These are phyloP conservation scores for Eilema caniola DNA, from an alignment of 2,888 invertebrate genomes.

Conservation along the genomic window DNA sequence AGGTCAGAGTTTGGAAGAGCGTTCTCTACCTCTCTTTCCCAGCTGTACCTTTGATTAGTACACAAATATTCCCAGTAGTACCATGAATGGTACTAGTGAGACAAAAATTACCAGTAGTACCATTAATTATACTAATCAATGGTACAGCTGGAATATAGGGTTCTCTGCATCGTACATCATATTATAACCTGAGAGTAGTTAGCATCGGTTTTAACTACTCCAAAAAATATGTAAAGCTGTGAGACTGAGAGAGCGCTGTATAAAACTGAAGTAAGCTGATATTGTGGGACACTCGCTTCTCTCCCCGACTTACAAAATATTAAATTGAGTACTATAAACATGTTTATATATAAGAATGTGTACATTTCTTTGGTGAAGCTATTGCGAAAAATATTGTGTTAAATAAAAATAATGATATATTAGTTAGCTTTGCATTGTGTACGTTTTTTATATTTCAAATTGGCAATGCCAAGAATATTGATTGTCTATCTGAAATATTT, in stretches of 20 bases:
- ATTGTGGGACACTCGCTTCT: not conserved
- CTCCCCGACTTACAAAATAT: not conserved
- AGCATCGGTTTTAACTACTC: no score
- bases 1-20: no score
- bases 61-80: no score
- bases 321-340: not conserved
- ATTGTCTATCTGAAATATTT: constrained; percentile 27
- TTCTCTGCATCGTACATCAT: no score
- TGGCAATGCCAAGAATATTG: constrained; percentile 31
- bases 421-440: constrained; percentile 18
- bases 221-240: not conserved
- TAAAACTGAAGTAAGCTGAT: no score
- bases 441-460: constrained; percentile 35
- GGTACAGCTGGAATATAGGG: no score
- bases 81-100: no score
- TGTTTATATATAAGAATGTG: not conserved
- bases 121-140: no score
- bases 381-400: constrained; percentile 23
- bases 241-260: not conserved
- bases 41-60: no score
- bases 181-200: no score
- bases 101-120: no score
- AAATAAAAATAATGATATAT: not conserved
- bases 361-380: not conserved
- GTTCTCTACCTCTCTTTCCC: no score